Percentiles rank a stretch among this genome's conserved stretches.
Conservation (phyloP, 2,113 vertebrate species). For the Cyrtonyx montezumae region DNA sequence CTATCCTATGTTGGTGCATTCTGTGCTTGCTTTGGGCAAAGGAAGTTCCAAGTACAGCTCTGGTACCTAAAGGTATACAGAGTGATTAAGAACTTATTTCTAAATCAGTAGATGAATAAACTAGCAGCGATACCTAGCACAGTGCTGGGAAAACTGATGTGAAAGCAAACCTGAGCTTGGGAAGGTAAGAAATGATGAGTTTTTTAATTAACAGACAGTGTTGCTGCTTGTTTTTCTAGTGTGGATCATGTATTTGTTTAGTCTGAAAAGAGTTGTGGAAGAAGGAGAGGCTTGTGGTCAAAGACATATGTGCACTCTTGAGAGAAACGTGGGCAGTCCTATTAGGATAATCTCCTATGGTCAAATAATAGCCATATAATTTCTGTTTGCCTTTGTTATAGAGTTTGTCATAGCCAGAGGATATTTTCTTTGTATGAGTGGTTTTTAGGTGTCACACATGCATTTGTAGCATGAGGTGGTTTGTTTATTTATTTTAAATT, state of each 20-base stretch:
- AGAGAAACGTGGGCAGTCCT: not conserved
- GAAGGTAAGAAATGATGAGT: not conserved
- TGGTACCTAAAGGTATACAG: not conserved
- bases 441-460: not conserved
- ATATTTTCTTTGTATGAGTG: not conserved
- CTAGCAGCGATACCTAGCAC: not conserved
- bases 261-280: not conserved
- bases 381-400: not conserved
- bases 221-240: not conserved
- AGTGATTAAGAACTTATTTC: not conserved
- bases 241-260: not conserved
- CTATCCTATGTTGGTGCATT: not conserved
- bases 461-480: not conserved
- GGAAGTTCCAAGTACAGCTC: not conserved
- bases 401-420: not conserved
- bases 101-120: not conserved
- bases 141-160: not conserved
- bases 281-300: not conserved
- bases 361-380: not conserved
- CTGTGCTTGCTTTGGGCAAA: slow-evolving; percentile 18
- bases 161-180: not conserved
- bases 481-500: not conserved
- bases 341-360: not conserved
- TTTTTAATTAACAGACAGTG: not conserved
- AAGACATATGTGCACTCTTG: not conserved